Base-by-base conservation (phyloP, 2,113 vertebrate species). In the Agapornis roseicollis region DNA sequence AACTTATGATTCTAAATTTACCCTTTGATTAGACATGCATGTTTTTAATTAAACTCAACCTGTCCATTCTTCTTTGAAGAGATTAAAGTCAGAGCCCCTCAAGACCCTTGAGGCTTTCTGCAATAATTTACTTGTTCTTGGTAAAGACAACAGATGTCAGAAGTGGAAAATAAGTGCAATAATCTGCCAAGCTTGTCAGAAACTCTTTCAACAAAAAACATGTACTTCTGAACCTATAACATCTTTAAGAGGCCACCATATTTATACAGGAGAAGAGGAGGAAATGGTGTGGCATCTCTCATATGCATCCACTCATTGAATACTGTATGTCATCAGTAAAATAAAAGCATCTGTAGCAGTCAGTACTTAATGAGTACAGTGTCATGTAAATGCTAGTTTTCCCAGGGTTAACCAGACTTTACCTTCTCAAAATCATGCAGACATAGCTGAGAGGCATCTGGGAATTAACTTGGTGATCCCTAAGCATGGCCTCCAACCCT, bases 1-100 rank as follows among this genome's bases (percentile, higher is more conserved):
- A 85, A 80, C 35, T 18, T 55, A 42, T 0, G 4, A 66, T 94
- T 86, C 65, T 71, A 78, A 94, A 69, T 73, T 29, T 79, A 84
- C 31, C 27, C 39, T 90, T 84, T 88, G 24, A 92, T 91, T 90
- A 90, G 68, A 78, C 39, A 44, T 56, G 50, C 17, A 37, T 24
- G 35, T 71, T 94, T 90, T 72, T 74, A 85, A 84, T 79, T 95
- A 88, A 92, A 61, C 31, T 71, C 55, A 81, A 96, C 85, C 65
- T 86, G 78, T 35, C 68, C 87, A 63, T 80, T 71, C 60, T 85
- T 88, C 91, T 94, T 89, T 47, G 58, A 82, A 74, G 49, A 89
- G 41, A 93, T 65, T 94, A 44, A 90, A 96, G 73, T 56, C 68
- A 86, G 42, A 80, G 72, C 86, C 69, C 22, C 56, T 33, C 56